Evolutionary conservation across 2,113 vertebrate genomes (phyloP).

Genomic region (Nothobranchius kuhntae): DNA sequence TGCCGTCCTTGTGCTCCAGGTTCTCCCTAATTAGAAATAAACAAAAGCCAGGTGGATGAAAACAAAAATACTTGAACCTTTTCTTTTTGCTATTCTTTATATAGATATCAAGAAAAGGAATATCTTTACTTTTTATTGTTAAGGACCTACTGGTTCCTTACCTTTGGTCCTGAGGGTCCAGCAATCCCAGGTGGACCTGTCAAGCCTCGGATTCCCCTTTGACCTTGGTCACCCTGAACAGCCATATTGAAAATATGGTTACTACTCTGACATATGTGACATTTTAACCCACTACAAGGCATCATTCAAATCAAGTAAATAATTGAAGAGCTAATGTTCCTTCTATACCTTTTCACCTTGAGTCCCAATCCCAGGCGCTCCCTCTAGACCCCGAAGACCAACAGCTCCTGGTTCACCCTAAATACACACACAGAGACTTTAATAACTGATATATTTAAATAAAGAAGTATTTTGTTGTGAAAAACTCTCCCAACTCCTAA

Average conservation of each 20-base stretch:
- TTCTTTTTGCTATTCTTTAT: neutral
- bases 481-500: neutral
- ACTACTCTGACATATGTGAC: neutral
- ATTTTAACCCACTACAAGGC: neutral
- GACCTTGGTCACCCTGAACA: constrained; percentile 87
- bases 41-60: neutral
- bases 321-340: neutral
- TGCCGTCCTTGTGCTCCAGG: constrained; percentile 81
- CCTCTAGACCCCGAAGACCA: constrained; percentile 84
- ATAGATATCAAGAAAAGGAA: neutral
- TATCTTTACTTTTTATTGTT: neutral
- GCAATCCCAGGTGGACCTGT: constrained; percentile 81
- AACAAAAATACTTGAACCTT: neutral
- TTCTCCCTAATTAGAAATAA: constrained; percentile 80
- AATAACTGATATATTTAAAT: neutral
- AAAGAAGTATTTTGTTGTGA: too few relatives aligned
- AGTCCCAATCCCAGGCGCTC: constrained; percentile 81
- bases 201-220: constrained; percentile 87
- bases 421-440: constrained; percentile 13
- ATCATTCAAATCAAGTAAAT: neutral
- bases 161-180: constrained; percentile 87
- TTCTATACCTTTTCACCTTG: constrained; percentile 87
- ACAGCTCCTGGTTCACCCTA: constrained; percentile 85
- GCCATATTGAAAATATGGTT: constrained; percentile 18
- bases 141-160: constrained; percentile 37